Base-by-base conservation (phyloP, 92 coral and sea anemone genomes). In the Epizoanthus fatuus region DNA sequence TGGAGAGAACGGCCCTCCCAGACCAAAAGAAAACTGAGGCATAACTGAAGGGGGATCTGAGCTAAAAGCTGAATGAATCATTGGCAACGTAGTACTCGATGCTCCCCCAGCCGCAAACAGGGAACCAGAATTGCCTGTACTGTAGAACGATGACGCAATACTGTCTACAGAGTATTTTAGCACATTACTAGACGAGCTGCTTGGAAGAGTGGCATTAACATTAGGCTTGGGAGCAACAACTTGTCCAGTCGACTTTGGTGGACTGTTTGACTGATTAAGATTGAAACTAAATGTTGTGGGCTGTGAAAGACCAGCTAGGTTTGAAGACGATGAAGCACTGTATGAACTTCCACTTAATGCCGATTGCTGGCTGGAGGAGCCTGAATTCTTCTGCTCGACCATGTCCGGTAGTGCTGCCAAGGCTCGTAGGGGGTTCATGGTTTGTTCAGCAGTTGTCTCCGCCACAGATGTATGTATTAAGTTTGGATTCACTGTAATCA, bases 401-500 rank as follows among this genome's bases (percentile, higher is more conserved):
- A 90, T 74, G n/a, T 75, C 90, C 38, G 93, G 90, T 59, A 90
- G 75, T n/a, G 90, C 83, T 15, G 87, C 93, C 32, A 81, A 79
- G 0, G 91, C 87, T n/a, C 84, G 87, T 44, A 90, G 67, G 2
- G 90, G 80, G 67, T 90, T 90, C 14, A 89, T 22, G 16, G 87
- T 49, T 9, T 86, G 83, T 8, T 57, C 70, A 37, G 69, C 8
- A 9, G 87, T 53, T 37, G 79, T 67, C 25, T 69, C 87, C 35
- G 93, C 57, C 71, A 47, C 20, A 73, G 68, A 60, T 52, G 95
- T 84, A 53, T 94, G 98, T 25, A 94, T 86, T 47, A 94, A 69
- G 86, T 94, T 94, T 9, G 98, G 98, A 79, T 94, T 94, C 45
- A 94, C 98, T 19, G 93, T 88, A 15, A 89, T 88, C 98, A 94